phyloP scores from a whole-genome alignment of 2,888 invertebrate species.

The Coelopa pilipes region DNA sequence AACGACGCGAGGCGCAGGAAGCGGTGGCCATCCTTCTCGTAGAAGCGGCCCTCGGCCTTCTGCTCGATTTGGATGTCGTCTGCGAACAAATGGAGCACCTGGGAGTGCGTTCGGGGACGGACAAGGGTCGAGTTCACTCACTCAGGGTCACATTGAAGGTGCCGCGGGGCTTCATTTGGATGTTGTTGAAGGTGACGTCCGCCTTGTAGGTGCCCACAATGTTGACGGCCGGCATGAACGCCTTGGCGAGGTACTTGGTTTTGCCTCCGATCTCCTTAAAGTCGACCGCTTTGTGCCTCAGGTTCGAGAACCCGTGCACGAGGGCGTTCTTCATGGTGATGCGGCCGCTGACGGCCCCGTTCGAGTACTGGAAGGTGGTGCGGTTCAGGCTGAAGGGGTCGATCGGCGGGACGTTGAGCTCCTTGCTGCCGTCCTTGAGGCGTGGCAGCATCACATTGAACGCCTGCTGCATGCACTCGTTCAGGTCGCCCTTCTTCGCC shows the following conservation, averaged over 20 bases:
- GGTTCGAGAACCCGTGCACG: conserved; percentile 69
- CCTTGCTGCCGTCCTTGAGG: conserved; percentile 57
- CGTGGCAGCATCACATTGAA: conserved; percentile 68
- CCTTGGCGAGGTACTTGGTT: conserved; percentile 63
- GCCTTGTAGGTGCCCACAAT: conserved; percentile 73
- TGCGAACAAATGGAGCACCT: conserved; percentile 46
- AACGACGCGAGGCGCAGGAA: conserved; percentile 71
- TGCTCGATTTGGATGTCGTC: conserved; percentile 49
- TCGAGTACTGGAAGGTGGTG: conserved; percentile 56
- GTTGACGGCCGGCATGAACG: conserved; percentile 69
- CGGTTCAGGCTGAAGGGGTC: conserved; percentile 61
- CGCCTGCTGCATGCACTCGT: conserved; percentile 71
- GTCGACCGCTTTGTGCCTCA: conserved; percentile 70
- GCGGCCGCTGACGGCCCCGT: conserved; percentile 53
- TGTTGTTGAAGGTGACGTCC: conserved; percentile 71
- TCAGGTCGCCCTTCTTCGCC: conserved; percentile 69
- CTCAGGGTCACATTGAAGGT: conserved; percentile 72
- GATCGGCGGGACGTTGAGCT: conserved; percentile 59
- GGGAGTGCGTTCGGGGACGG: too few relatives aligned
- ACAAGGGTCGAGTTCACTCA: conserved; percentile 61
- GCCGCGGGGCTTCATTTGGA: conserved; percentile 73
- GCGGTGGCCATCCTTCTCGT: conserved; percentile 68
- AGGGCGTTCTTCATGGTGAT: conserved; percentile 68
- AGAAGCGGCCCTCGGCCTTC: conserved; percentile 68
- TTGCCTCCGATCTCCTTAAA: conserved; percentile 51